Base-by-base conservation (phyloP, 2,888 invertebrate species). In the Ceramica pisi region DNA sequence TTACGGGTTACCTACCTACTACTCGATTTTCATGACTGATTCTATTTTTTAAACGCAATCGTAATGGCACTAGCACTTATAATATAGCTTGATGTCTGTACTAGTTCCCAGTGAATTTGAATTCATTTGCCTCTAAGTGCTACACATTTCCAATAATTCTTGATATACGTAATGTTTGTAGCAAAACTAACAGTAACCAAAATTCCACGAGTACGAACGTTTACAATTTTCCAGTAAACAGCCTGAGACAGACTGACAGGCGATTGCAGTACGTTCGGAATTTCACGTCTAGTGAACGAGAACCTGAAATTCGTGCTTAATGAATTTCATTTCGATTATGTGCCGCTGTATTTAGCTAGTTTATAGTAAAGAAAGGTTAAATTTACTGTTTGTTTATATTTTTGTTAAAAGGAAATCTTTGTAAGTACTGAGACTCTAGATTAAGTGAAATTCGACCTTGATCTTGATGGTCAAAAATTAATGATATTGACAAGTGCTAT, bases 231-330 rank as follows among this genome's bases (percentile, higher is more conserved):
- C 2, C 0, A 51, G 21, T n/a, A 21, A 21, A 10, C 14, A 0
- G 21, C 14, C 7, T 26, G 71, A 35, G 44, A 26, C 21, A 19
- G 31, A 55, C 38, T 53, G 73, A 41, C 55, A 74, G 48, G 16
- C n/a, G 26, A 74, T 23, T 53, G 26, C 46, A 44, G 14, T 44
- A 41, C 23, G 53, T 35, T 75, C 16, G 38, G 12, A 14, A 56
- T 46, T 44, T 61, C 35, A 21, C 44, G 44, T 35, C 50, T 41
- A 55, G 63, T 51, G 12, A 51, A 72, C 41, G 21, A 19, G 21
- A 31, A 41, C 12, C 44, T 12, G 16, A 55, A 71, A 35, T 35
- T 48, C 12, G 16, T 14, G 44, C 12, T 51, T 10, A 50, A 38
- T 57, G 14, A 59, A 67, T 67, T 67, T 50, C 44, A 31, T 46